Conservation (phyloP, 2,797 vertebrate genomes). For the Enteromius fasciolatus region DNA sequence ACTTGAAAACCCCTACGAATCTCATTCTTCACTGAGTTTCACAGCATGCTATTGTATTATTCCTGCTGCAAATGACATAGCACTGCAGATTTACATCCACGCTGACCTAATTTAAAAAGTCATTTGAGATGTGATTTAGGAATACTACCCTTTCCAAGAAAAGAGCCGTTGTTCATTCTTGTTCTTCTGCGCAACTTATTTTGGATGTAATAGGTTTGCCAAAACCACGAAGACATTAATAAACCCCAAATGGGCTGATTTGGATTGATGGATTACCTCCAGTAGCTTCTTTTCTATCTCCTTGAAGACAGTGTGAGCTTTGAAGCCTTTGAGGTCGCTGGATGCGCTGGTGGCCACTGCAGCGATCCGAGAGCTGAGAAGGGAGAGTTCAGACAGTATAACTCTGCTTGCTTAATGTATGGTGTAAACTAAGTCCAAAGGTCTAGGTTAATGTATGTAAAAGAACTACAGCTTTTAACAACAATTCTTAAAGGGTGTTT, state of each 20-base stretch:
- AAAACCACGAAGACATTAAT: neutral
- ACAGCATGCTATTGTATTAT: neutral
- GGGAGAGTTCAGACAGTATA: neutral
- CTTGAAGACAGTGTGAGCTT: conserved; percentile 86
- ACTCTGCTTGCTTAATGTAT: neutral
- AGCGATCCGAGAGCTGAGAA: conserved; percentile 70
- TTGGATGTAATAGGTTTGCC: neutral
- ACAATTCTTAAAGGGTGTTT: neutral
- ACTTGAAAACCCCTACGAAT: neutral
- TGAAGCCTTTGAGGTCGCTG: conserved; percentile 80
- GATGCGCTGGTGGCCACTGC: conserved; percentile 79
- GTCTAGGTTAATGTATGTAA: neutral
- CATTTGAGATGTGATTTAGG: neutral
- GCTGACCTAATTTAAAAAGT: neutral
- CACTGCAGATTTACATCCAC: neutral
- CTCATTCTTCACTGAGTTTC: neutral
- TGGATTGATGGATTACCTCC: conserved; percentile 75
- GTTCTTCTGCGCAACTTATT: neutral
- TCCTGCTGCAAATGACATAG: neutral
- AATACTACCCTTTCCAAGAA: neutral
- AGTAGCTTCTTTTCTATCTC: conserved; percentile 91
- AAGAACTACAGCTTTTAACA: neutral
- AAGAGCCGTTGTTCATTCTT: neutral
- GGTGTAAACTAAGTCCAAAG: neutral
- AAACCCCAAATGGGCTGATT: neutral